Base-by-base conservation (phyloP, 2,113 vertebrate species). In the Coregonus clupeaformis region DNA sequence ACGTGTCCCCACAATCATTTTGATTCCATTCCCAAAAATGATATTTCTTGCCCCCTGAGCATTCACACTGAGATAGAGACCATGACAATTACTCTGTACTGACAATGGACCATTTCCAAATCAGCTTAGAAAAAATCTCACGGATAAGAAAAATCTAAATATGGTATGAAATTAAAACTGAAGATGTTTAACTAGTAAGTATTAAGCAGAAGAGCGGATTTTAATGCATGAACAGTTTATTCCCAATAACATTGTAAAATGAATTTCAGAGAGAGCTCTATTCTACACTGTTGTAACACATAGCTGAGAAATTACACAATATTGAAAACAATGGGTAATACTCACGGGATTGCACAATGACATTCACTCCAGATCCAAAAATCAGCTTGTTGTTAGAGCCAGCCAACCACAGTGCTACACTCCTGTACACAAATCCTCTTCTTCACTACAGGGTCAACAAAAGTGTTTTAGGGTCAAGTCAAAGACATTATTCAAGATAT, bases 301-400 rank as follows among this genome's bases (percentile, higher is more conserved):
- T 65, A 67, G 27, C 7, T 32, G 42, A 29, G 25, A 27, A 13
- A 5, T 13, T 13, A 24, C 11, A 67, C 65, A 32, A 67, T 18
- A 67, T 20, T 67, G 16, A 1, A 67, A n/a, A 67, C 18, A 20
- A 67, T 68, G 12, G 18, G 59, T 20, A 71, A 30, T 76, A 82
- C 83, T 80, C 30, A 85, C 80, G 59, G 24, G 57, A 24, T 6
- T 77, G 57, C 30, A 83, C 72, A 59, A 66, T 11, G 20, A 85
- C 25, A 4, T 77, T 72, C 16, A 69, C 77, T 75, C 69, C 81
- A 71, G 57, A 68, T 70, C 79, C 79, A 30, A 85, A 83, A 1
- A 71, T 47, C 18, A 81, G 13, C 60, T 49, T 77, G 64, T 47
- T 45, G 36, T 20, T 22, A 1, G 60, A 81, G 1, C 32, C 65